Base-by-base conservation (phyloP, 2,797 vertebrate species). In the Distichodus sexfasciatus region DNA sequence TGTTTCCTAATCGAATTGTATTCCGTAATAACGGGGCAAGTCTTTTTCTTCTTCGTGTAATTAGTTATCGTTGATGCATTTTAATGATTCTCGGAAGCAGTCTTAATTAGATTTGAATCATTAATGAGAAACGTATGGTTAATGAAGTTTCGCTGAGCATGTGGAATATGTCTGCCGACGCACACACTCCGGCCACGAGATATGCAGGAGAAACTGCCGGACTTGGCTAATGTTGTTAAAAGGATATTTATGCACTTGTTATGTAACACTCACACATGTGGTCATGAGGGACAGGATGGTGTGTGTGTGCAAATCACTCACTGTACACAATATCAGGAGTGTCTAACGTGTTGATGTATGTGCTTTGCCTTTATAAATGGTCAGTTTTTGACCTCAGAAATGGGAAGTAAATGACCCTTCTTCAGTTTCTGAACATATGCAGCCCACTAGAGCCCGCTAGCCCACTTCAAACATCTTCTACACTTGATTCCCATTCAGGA, bases 31-130 rank as follows among this genome's bases (percentile, higher is more conserved):
- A 73, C 10, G 54, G 61, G 61, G 61, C 60, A 69, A 72, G 61
- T 55, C 66, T 65, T 76, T 76, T 75, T 67, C 60, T 47, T 53
- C 29, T 55, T 31, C 60, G 62, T 73, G 50, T 69, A 73, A 77
- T 77, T 73, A 73, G 66, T 73, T 77, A 73, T 14, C 61, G 69
- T 65, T 77, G 75, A 73, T 73, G 71, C 66, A 73, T 72, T 73
- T 67, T 73, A 73, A 73, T 77, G 75, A 69, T 77, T 67, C 61
- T 77, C 75, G 75, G 75, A 77, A 77, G 75, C 61, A 73, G 70
- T 66, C 63, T n/a, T 79, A 74, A 74, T 76, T 76, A 76, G 68
- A 74, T 79, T 74, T 76, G 57, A 76, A 79, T 76, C 59, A 71
- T 72, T 72, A 66, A 72, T 80, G 65, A 61, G 78, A 63, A 69